These are phyloP conservation scores for Salticus scenicus DNA, from an alignment of 2,888 invertebrate species.

Conservation along the genomic window DNA sequence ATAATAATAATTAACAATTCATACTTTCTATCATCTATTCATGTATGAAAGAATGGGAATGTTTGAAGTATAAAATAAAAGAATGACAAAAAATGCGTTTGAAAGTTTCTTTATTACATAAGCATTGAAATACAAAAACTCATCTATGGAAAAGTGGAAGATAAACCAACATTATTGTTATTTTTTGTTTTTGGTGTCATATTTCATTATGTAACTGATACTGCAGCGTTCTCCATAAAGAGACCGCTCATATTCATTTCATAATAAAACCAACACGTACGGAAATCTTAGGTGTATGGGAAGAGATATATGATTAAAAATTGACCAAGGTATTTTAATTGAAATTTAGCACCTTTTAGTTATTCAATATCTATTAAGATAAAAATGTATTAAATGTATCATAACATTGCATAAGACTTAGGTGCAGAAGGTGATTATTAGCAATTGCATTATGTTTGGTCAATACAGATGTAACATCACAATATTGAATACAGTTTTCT, in stretches of 20 bases:
- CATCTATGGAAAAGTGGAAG: constrained; percentile 3
- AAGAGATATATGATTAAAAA: not conserved
- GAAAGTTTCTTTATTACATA: constrained; percentile 10
- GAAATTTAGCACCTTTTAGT: not conserved
- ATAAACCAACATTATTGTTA: not conserved
- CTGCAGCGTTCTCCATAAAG: not conserved
- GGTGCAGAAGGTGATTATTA: no score
- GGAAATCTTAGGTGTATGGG: not conserved
- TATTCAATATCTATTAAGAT: not conserved
- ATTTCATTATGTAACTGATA: not conserved
- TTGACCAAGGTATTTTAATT: not conserved
- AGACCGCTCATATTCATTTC: not conserved
- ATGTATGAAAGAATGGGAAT: no score
- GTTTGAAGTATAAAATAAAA: no score
- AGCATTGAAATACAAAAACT: not conserved
- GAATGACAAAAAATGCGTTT: not conserved
- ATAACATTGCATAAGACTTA: no score
- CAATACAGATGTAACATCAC: no score
- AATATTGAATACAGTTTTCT: no score
- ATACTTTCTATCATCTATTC: no score
- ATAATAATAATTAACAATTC: no score
- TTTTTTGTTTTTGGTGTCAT: not conserved
- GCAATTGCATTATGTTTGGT: no score
- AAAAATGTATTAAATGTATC: no score
- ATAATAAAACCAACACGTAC: not conserved